Percentiles rank a stretch among this genome's conserved stretches.
Evolutionary conservation across 1,140 invertebrate species (phyloP).

Genomic region (Charaxes varanes): DNA sequence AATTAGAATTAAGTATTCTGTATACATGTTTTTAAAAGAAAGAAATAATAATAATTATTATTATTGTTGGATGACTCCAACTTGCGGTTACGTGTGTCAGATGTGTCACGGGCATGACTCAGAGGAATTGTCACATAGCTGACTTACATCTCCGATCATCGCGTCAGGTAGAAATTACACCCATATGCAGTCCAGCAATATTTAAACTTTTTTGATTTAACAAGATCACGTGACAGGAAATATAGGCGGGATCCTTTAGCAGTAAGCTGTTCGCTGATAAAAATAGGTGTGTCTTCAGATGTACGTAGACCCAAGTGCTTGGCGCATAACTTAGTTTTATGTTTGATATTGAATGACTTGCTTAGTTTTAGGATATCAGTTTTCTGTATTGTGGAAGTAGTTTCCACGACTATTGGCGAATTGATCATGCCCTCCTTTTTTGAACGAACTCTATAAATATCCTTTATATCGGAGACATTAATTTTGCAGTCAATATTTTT

Average conservation of each 20-base stretch:
- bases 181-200: constrained; percentile 10
- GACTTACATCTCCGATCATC: too few species aligned
- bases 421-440: constrained; percentile 4
- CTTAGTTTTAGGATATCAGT: constrained; percentile 9
- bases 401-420: constrained; percentile 10
- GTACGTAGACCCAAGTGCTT: constrained; percentile 15
- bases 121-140: too few species aligned
- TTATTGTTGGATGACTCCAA: too few species aligned
- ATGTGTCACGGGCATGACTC: too few species aligned
- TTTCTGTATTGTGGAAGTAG: constrained; percentile 6
- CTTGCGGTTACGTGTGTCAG: too few species aligned
- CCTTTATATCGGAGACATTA: constrained; percentile 2
- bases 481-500: constrained; percentile 10
- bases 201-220: constrained; percentile 2
- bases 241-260: constrained; percentile 5
- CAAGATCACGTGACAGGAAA: constrained; percentile 6
- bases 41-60: too few species aligned
- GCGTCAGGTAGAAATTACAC: constrained; percentile 1
- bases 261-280: constrained; percentile 6
- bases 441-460: constrained; percentile 7
- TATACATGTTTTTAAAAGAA: too few species aligned
- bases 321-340: constrained; percentile 14
- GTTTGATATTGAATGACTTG: constrained; percentile 16
- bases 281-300: constrained; percentile 11
- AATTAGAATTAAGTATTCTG: too few species aligned